Evolutionary conservation across 2,113 vertebrate species (phyloP), one percentile per base, ranked within the genome.

Genomic region (Nicator chloris): DNA sequence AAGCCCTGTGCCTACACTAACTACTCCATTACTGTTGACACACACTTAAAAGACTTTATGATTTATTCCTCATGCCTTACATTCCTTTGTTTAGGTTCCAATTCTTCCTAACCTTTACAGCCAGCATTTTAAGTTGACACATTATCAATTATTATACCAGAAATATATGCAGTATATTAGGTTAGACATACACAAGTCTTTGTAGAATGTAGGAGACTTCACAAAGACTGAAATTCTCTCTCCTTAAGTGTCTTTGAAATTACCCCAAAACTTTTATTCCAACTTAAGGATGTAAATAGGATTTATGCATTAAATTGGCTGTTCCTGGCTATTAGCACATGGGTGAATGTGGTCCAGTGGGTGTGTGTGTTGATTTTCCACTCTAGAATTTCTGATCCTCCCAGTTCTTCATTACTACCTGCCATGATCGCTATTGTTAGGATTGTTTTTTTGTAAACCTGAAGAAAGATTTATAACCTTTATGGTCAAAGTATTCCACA

Each of bases 291-390:
- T 59, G 39, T 50, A 90, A 81, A 81, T 14, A 37, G 56, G 47
- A 75, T 71, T 86, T 93, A 64, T 68, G 35, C 3, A 20, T 51
- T 35, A 84, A 86, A 45, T 6, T 1, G 40, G 51, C 44, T 64
- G 49, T 47, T 91, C 50, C 82, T 89, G 70, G 33, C 77, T 64
- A 14, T 87, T 92, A 70, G 92, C 44, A 70, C 39, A 56, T 1
- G 14, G 50, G 31, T 82, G 83, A 93, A 91, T 93, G 94, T 81
- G 86, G 51, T 70, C 35, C 22, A 61, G 28, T 64, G 71, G 75
- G 79, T 92, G 42, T 83, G 71, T 77, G 33, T 90, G 87, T 77
- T 95, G 79, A 86, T 92, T 88, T 95, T 96, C 59, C 56, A 77
- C 54, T 88, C 82, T 19, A 81, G 51, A 88, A 81, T 75, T 93